Percentiles rank a stretch among this genome's conserved stretches.
Evolutionary conservation across 2,888 invertebrate species (phyloP).

Genomic region (Crossocerus cetratus): DNA sequence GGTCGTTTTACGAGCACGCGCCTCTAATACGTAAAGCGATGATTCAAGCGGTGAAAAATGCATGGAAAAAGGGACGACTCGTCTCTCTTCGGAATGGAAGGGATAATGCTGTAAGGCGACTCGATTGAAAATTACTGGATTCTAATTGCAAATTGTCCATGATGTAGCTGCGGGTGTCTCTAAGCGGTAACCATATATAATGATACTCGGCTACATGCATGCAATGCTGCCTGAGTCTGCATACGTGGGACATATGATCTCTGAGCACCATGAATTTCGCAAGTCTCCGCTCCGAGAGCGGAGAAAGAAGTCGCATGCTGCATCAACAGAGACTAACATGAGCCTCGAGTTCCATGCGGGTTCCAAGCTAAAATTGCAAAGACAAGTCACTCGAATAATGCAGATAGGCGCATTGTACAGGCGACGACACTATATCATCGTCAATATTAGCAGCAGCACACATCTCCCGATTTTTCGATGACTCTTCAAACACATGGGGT

Average conservation of each 20-base stretch:
- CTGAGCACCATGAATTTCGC: conserved; percentile 30
- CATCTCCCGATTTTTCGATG: background rate
- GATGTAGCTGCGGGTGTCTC: conserved; percentile 9
- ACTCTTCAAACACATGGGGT: too few species aligned
- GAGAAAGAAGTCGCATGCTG: conserved; percentile 4
- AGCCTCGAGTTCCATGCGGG: conserved; percentile 8
- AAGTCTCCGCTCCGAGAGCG: conserved; percentile 12
- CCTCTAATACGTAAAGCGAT: conserved; percentile 19
- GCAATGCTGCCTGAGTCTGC: background rate
- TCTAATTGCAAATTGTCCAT: conserved; percentile 23
- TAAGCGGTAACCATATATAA: conserved; percentile 28
- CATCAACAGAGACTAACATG: conserved; percentile 9
- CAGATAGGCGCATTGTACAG: background rate
- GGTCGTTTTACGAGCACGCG: background rate
- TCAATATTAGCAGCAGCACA: background rate
- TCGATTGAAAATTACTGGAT: conserved; percentile 42
- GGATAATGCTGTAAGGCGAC: conserved; percentile 40
- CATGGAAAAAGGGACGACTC: conserved; percentile 13
- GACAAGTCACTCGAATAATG: too few species aligned
- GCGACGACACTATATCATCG: background rate
- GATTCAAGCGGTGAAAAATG: conserved; percentile 41
- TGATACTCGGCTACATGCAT: conserved; percentile 10
- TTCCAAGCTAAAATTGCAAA: background rate
- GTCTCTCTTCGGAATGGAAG: background rate
- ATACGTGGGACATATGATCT: conserved; percentile 8